Evolutionary conservation across 2,888 invertebrate genomes (phyloP), one percentile per base, ranked within the genome.

Genomic region (Oxytorus armatus): DNA sequence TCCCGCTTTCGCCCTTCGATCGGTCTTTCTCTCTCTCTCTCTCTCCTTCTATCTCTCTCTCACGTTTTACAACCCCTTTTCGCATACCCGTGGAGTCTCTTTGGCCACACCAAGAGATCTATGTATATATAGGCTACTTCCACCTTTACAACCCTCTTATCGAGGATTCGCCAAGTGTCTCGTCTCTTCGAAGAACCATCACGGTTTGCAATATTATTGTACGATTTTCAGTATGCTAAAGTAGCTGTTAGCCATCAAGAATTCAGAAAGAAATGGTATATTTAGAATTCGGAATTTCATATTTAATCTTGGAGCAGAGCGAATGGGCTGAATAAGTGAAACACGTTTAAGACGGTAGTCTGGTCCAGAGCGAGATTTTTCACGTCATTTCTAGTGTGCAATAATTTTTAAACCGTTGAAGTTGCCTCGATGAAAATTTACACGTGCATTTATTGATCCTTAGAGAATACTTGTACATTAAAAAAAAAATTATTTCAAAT

Each of bases 141-240:
- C 69, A 70, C 59, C 65, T 70, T 75, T 42, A 16, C 53, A 53
- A 66, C 70, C 59, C 70, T 51, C 55, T 79, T 79, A 76, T 76
- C 76, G 66, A 76, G 66, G 47, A 66, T 29, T 75, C 75, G 53
- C 47, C 25, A 29, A 21, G 16, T 16, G 18, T 68, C 53, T 51
- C 33, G 51, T 53, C 51, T 29, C 21, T 42, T 61, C 18, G 42
- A 63, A 73, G 29, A 63, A 53, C 10, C 65, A 33, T 65, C 49
- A 59, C 57, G 47, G 61, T 68, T 44, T 55, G 21, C 53, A 25
- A 42, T 47, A 70, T 59, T 76, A 33, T 73, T 73, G 39, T 51
- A 42, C 33, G 44, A 14, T 21, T 33, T 33, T 47, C 14, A 69
- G 14, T 55, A 29, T 25, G 8, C 33, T 18, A 16, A 7, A 18